Percentiles rank a stretch among this genome's conserved stretches.
Evolutionary conservation across 2,797 vertebrate genomes (phyloP).

Genomic region (Myotis findleyi): DNA sequence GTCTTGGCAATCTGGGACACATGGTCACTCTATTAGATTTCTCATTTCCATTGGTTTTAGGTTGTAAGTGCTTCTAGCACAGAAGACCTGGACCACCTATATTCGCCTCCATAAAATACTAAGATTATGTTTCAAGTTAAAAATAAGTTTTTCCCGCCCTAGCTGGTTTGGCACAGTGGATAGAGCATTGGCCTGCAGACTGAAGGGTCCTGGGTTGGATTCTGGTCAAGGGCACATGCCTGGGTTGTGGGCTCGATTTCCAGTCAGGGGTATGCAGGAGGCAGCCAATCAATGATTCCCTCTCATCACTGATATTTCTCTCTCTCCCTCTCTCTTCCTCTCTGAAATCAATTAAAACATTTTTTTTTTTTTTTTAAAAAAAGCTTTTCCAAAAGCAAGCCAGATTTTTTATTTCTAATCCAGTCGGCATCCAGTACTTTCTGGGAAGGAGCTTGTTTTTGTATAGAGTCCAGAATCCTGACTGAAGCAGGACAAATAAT

Average conservation of each 20-base stretch:
- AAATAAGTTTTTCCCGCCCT: background rate
- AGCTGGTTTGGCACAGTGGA: too few species aligned
- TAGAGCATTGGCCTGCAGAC: too few species aligned
- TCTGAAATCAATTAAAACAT: too few species aligned
- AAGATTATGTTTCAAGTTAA: constrained; percentile 12
- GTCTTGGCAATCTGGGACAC: background rate
- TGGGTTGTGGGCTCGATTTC: too few species aligned
- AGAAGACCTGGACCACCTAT: background rate
- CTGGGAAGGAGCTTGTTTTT: constrained; percentile 11
- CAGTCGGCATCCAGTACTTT: background rate
- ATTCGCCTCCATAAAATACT: constrained; percentile 33
- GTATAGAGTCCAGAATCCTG: background rate
- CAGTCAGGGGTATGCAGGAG: too few species aligned
- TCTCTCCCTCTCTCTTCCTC: too few species aligned
- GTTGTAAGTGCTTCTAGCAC: background rate
- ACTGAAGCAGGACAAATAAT: constrained; percentile 25
- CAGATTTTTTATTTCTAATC: constrained; percentile 40
- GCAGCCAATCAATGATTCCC: too few species aligned
- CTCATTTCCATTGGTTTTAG: background rate
- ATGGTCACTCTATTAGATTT: background rate
- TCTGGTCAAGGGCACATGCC: too few species aligned
- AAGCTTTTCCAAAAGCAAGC: background rate
- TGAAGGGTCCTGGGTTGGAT: too few species aligned
- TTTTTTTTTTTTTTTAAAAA: too few species aligned
- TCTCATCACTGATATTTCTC: too few species aligned